Percentiles rank a stretch among this genome's conserved stretches.
Evolutionary conservation across 2,888 invertebrate genomes (phyloP).

Genomic region (Mactromeris polynyma): DNA sequence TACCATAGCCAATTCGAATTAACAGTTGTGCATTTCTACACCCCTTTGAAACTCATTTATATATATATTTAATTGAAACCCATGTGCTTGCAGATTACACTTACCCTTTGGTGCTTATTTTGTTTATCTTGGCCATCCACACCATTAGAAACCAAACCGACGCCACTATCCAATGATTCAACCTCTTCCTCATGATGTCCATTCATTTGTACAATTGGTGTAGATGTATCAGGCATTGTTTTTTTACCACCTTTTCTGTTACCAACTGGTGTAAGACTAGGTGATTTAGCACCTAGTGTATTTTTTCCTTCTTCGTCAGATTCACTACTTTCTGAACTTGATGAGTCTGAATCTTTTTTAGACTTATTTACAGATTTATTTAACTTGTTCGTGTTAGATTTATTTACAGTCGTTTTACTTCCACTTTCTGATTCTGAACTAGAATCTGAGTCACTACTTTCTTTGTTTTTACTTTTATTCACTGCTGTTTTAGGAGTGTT

Average conservation of each 20-base stretch:
- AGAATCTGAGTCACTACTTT: constrained; percentile 40
- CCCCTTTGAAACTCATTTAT: too few relatives aligned
- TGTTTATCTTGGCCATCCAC: not conserved
- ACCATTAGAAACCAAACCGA: constrained; percentile 25
- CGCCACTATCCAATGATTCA: constrained; percentile 65
- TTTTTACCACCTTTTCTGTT: constrained; percentile 27
- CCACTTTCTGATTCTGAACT: constrained; percentile 52
- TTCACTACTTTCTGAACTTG: constrained; percentile 59
- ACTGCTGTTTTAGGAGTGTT: constrained; percentile 29
- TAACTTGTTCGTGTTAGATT: constrained; percentile 34
- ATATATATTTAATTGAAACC: too few relatives aligned
- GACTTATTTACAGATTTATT: constrained; percentile 34
- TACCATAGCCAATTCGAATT: too few relatives aligned
- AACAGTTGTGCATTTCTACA: too few relatives aligned
- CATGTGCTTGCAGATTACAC: too few relatives aligned
- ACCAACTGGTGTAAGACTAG: constrained; percentile 56
- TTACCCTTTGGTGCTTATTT: constrained; percentile 55
- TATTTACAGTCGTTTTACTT: constrained; percentile 22
- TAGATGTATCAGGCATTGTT: constrained; percentile 55
- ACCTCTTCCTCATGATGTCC: constrained; percentile 56
- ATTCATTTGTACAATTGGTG: constrained; percentile 60
- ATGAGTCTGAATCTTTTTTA: constrained; percentile 58
- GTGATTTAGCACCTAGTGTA: constrained; percentile 32
- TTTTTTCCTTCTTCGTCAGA: constrained; percentile 64
- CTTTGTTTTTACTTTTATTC: constrained; percentile 17